Evolutionary conservation across 2,113 vertebrate genomes (phyloP), one percentile per base, ranked within the genome.

Genomic region (Bubalus kerabau): DNA sequence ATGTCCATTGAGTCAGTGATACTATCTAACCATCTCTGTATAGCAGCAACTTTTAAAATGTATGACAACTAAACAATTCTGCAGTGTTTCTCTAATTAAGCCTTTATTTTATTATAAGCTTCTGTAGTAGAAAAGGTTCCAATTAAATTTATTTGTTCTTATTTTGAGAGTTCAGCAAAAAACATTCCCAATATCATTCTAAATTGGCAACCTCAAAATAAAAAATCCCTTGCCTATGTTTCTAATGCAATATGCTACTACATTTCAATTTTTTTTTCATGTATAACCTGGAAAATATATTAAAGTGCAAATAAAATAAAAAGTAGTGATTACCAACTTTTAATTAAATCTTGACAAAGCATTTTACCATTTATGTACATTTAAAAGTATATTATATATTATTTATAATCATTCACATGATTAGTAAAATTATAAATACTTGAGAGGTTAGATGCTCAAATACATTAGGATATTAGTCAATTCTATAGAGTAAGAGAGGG

Each of bases 91-190:
- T 87, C 36, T 56, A 90, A 83, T 82, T 90, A 54, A 90, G n/a
- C 7, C 12, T 83, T 87, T 90, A 90, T 83, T 93, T 30, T 84
- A 82, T 87, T 60, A 62, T 48, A 54, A 12, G 5, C 92, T 48
- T 87, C 26, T 48, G 8, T 23, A 78, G 43, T 40, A 93, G 40
- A 78, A 84, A 95, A 90, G 0, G 32, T 93, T 87, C 56, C 21
- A 60, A 83, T 83, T 90, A 92, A 94, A 92, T 81, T 94, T 93
- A 23, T 81, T 92, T 85, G 7, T 57, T 24, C 48, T 74, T 71
- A 60, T 78, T 95, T 80, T 96, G 26, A 84, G 8, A 87, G 13
- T 62, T 96, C 43, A 97, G 21, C n/a, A 76, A 91, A 95, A 93
- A 32, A 19, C 2, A 26, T 62, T 90, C 6, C n/a, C 16, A 60